Base-by-base conservation (phyloP, 2,888 invertebrate genomes). In the Oxycera nigricornis region DNA sequence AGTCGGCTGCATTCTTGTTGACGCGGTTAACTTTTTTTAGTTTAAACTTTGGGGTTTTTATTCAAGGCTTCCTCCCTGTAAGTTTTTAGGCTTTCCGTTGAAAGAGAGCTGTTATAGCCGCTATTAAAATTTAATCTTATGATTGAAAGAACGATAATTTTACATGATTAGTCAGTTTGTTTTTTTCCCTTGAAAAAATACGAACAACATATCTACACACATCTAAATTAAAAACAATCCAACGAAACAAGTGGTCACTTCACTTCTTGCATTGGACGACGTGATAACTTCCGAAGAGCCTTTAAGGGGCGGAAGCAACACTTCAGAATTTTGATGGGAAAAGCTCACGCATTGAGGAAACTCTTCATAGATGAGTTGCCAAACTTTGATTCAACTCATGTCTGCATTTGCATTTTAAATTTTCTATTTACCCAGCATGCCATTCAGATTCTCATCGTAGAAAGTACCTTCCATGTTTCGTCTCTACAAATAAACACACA, bases 391-490 rank as follows among this genome's bases (percentile, higher is more conserved):
- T 76, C 74, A 76, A 73, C 73, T 76, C 76, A 76, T 74, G 74
- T 76, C 72, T 67, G 68, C 67, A 76, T 76, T 76, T 76, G 76
- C 76, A 76, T 76, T 76, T 76, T 76, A 76, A 74, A 76, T 76
- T 76, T 76, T 76, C 76, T 76, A 76, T 76, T 76, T 76, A 76
- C 76, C 61, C 74, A 11, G 28, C 26, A 73, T 70, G 65, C 41
- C 65, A 65, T 65, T 65, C 65, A 65, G 41, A 41, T 24, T 65
- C 65, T 39, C 65, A 65, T 65, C 24, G 39, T 20, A 65, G 65
- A 24, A 41, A 65, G 20, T 39, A 41, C 24, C 31, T 7, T 17
- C 26, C 61, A 28, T 41, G 39, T 41, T 39, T 41, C 41, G 41
- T 65, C 65, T 65, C 41, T 35, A 35, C 41, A 65, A 70, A 55